Evolutionary conservation across 2,797 vertebrate species (phyloP).

Genomic region (Lepilemur septentrionalis): DNA sequence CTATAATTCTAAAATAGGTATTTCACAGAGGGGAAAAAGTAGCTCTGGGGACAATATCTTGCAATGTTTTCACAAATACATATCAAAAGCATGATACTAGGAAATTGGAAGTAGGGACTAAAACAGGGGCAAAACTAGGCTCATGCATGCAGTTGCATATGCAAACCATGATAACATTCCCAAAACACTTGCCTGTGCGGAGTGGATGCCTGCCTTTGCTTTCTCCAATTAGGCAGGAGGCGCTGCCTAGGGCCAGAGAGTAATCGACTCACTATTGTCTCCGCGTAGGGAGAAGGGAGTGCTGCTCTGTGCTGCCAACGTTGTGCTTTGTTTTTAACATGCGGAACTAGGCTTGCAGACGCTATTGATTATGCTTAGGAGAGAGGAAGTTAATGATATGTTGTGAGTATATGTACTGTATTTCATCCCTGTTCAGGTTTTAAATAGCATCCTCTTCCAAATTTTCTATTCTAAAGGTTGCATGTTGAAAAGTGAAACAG

Average conservation of each 20-base stretch:
- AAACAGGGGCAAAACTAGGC: not conserved
- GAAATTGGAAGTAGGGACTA: not conserved
- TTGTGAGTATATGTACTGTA: not conserved
- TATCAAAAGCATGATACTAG: not conserved
- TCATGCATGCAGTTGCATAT: not conserved
- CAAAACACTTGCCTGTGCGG: not conserved
- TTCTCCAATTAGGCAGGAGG: slow-evolving; percentile 49
- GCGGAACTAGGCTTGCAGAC: not conserved
- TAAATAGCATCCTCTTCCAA: slow-evolving; percentile 36
- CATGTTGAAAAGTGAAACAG: slow-evolving; percentile 54
- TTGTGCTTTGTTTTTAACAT: slow-evolving; percentile 24
- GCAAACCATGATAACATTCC: not conserved
- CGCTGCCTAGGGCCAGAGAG: not conserved
- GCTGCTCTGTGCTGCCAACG: not conserved
- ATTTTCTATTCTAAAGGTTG: slow-evolving; percentile 13
- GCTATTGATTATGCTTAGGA: slow-evolving; percentile 31
- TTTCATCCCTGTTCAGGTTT: slow-evolving; percentile 3
- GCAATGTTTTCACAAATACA: slow-evolving; percentile 16
- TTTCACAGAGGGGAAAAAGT: not conserved
- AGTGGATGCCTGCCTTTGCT: not conserved
- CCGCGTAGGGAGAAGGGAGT: not conserved
- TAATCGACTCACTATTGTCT: slow-evolving; percentile 2
- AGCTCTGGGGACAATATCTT: not conserved
- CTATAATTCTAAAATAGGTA: not conserved
- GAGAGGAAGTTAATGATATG: slow-evolving; percentile 43